phyloP scores from a whole-genome alignment of 1,140 invertebrate genomes.

The Drosophila tristis region DNA sequence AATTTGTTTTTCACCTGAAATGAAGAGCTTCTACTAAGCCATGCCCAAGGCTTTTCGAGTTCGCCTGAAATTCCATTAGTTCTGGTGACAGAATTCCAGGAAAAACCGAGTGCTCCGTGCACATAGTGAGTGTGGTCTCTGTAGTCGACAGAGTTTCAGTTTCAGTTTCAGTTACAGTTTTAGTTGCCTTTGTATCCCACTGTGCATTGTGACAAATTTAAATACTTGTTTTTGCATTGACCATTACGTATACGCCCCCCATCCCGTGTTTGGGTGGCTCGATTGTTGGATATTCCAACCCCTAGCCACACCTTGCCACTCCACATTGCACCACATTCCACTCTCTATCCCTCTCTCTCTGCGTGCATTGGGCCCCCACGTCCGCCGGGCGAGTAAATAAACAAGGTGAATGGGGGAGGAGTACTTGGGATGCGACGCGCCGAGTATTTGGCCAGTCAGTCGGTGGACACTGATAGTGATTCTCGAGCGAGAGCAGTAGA shows the following conservation, averaged over 20 bases:
- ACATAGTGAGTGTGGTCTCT: not conserved
- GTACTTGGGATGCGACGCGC: not conserved
- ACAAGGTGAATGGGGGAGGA: slow-evolving; percentile 18
- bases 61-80: no score
- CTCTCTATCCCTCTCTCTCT: not conserved
- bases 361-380: not conserved
- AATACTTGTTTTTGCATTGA: slow-evolving; percentile 31
- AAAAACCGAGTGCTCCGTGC: no score
- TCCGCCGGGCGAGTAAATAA: slow-evolving; percentile 36
- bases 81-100: no score
- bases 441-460: slow-evolving; percentile 55
- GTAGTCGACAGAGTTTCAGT: not conserved
- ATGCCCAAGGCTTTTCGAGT: no score
- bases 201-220: slow-evolving; percentile 28
- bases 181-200: slow-evolving; percentile 4
- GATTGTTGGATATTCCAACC: slow-evolving; percentile 1
- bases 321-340: not conserved
- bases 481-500: slow-evolving; percentile 27
- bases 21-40: no score
- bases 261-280: slow-evolving; percentile 18
- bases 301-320: no score
- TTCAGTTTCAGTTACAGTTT: not conserved
- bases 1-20: no score
- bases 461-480: slow-evolving; percentile 48
- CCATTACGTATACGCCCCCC: slow-evolving; percentile 46